Percentiles rank a stretch among this genome's conserved stretches.
phyloP scores from a whole-genome alignment of 2,113 vertebrate species.

The Noturus placidus region DNA sequence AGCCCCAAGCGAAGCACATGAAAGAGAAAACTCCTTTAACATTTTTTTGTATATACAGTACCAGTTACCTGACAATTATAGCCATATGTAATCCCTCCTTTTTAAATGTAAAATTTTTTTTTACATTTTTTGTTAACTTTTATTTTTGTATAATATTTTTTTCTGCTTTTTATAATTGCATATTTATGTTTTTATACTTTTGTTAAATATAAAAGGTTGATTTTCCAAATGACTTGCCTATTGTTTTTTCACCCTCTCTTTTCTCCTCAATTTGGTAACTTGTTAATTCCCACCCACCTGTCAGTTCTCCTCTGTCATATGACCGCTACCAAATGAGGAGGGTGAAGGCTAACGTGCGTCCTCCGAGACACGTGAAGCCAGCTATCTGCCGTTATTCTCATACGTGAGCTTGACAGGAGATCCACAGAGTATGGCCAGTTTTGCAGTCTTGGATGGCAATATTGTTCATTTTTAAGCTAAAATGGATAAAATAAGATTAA shows the following conservation, averaged over 20 bases:
- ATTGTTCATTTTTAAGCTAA: neutral
- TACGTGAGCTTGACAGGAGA: neutral
- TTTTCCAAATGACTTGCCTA: constrained; percentile 42
- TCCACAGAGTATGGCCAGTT: neutral
- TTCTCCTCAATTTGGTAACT: neutral
- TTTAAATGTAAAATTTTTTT: constrained; percentile 43
- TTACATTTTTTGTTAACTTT: constrained; percentile 38
- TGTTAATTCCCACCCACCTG: neutral
- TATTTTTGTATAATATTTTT: neutral
- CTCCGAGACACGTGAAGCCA: neutral
- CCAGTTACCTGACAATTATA: constrained; percentile 22
- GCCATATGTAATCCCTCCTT: constrained; percentile 16
- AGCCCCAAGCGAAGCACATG: constrained; percentile 53
- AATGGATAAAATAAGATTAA: neutral
- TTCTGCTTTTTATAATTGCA: constrained; percentile 39
- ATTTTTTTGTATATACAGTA: constrained; percentile 8
- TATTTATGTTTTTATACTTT: constrained; percentile 34
- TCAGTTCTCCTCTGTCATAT: neutral
- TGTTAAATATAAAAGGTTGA: constrained; percentile 1
- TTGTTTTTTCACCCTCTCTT: constrained; percentile 14
- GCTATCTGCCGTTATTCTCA: neutral
- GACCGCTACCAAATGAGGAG: neutral
- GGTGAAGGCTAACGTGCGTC: neutral
- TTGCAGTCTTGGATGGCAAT: neutral
- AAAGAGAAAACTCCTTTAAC: constrained; percentile 17